Conservation (phyloP, 1,140 invertebrate genomes). For the Penaeus vannamei region DNA sequence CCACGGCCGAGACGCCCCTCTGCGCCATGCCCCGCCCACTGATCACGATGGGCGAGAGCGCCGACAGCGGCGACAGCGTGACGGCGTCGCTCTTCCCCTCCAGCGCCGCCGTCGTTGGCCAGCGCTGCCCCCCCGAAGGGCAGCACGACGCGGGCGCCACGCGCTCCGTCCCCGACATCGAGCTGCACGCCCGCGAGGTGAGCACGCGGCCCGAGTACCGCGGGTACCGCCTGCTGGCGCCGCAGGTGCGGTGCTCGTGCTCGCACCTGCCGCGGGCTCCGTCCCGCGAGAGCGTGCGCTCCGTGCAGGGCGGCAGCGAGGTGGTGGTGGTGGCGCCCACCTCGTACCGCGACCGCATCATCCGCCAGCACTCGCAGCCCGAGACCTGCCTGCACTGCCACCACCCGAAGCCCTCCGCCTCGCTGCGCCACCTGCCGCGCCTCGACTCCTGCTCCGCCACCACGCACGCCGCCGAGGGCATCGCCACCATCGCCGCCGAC, state of each 20-base stretch:
- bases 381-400: slow-evolving; percentile 74
- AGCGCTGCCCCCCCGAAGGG: slow-evolving; percentile 45
- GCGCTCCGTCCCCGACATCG: slow-evolving; percentile 89
- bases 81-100: slow-evolving; percentile 56
- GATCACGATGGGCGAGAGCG: slow-evolving; percentile 64
- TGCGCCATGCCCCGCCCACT: slow-evolving; percentile 59
- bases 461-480: slow-evolving; percentile 82
- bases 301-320: slow-evolving; percentile 69
- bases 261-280: slow-evolving; percentile 69
- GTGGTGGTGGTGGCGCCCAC: slow-evolving; percentile 65
- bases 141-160: slow-evolving; percentile 74
- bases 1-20: slow-evolving; percentile 49
- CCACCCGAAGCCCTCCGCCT: slow-evolving; percentile 75
- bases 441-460: slow-evolving; percentile 74
- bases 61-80: slow-evolving; percentile 64
- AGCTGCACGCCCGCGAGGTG: slow-evolving; percentile 82
- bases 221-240: slow-evolving; percentile 69
- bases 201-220: slow-evolving; percentile 68
- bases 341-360: slow-evolving; percentile 76
- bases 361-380: slow-evolving; percentile 91
- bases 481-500: slow-evolving; percentile 97
- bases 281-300: slow-evolving; percentile 69
- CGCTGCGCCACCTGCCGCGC: slow-evolving; percentile 86
- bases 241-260: slow-evolving; percentile 67
- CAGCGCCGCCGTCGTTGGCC: slow-evolving; percentile 62